Conservation (phyloP, 2,797 vertebrate genomes). For the Intellagama lesueurii region DNA sequence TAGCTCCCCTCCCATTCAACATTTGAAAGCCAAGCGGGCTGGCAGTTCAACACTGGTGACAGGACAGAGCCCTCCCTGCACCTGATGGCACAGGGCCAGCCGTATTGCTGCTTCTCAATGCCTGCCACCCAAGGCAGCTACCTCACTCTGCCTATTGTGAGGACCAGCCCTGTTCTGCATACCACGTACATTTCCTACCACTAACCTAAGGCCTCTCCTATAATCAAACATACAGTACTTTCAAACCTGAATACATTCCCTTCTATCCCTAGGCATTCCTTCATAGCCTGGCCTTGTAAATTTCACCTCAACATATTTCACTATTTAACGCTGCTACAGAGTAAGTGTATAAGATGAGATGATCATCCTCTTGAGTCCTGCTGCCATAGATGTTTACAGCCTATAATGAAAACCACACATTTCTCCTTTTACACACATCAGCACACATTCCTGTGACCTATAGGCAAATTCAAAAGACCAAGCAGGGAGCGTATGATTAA, state of each 20-base stretch:
- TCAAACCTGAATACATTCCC: no score
- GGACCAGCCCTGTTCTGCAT: not conserved
- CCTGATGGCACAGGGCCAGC: not conserved
- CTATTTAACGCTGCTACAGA: slow-evolving; percentile 48
- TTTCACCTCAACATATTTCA: slow-evolving; percentile 45
- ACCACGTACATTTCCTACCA: no score
- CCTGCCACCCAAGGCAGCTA: not conserved
- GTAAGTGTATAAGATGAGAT: slow-evolving; percentile 47
- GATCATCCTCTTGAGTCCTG: slow-evolving; percentile 59
- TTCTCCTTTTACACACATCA: slow-evolving; percentile 69
- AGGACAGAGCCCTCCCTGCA: not conserved
- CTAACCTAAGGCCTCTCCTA: no score
- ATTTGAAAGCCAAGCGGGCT: no score
- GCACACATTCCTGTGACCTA: slow-evolving; percentile 67
- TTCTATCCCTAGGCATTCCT: no score
- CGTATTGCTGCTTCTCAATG: not conserved
- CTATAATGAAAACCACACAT: slow-evolving; percentile 72
- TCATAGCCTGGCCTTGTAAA: not conserved
- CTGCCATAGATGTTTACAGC: slow-evolving; percentile 66
- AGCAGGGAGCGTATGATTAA: slow-evolving; percentile 51
- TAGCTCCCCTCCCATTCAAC: not conserved
- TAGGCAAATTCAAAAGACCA: slow-evolving; percentile 55
- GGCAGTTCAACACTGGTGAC: not conserved
- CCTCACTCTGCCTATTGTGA: not conserved
- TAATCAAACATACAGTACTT: no score